phyloP scores from a whole-genome alignment of 2,113 vertebrate species.

The Anarrhichthys ocellatus region DNA sequence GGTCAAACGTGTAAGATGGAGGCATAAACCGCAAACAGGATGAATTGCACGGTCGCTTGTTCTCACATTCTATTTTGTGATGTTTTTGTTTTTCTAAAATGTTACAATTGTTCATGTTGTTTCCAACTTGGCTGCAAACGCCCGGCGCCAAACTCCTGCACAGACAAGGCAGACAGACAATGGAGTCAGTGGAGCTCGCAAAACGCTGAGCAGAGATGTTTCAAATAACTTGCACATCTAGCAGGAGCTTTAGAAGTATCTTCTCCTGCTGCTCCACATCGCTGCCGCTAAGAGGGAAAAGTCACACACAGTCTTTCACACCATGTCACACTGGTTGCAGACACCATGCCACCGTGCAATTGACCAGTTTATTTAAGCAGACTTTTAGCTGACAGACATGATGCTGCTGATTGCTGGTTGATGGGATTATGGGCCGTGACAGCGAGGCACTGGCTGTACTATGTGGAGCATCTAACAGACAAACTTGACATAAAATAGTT shows the following conservation, averaged over 20 bases:
- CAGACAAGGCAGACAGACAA: constrained; percentile 4
- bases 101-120: constrained; percentile 17
- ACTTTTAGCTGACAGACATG: neutral
- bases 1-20: constrained; percentile 17
- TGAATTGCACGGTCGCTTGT: constrained; percentile 24
- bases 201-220: neutral
- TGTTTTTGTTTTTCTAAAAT: constrained; percentile 26
- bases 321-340: neutral
- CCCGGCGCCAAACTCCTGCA: neutral
- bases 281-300: neutral
- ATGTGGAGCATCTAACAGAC: neutral
- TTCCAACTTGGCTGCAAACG: constrained; percentile 7
- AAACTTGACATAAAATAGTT: neutral
- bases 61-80: constrained; percentile 27
- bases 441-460: neutral
- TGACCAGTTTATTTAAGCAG: neutral
- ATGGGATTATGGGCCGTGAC: neutral
- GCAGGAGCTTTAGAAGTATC: constrained; percentile 15
- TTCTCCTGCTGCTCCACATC: constrained; percentile 20
- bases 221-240: constrained; percentile 8
- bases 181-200: neutral
- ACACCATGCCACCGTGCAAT: neutral
- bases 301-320: neutral
- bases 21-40: neutral
- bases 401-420: neutral